Base-by-base conservation (phyloP, 37 sponge, comb jelly and placozoan species). In the Agelas oroides region DNA sequence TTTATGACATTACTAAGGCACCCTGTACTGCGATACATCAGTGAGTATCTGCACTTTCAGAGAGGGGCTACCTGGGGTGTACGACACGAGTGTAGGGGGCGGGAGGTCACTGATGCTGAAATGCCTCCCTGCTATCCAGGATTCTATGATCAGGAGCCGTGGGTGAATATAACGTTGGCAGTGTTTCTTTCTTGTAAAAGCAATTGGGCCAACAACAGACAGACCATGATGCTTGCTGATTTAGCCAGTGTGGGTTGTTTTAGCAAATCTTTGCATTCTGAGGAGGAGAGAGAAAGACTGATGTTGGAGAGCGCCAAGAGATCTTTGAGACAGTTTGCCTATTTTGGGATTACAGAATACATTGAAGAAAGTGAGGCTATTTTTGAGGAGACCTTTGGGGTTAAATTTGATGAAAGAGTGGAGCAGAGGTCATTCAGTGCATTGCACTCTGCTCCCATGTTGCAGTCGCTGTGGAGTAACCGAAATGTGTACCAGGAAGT, bases 181-280 rank as follows among this genome's bases (percentile, higher is more conserved):
- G 40, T 84, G 32, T 97, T 93, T 60, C 28, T 97, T 52, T 30
- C 88, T 5, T 97, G 97, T 72, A 65, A 80, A 33, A 63, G 59
- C 31, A 97, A 97, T 71, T 83, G 89, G 83, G 97, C 91, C 25
- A 79, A 76, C 20, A 97, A 97, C 38, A 74, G 97, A 39, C 96
- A 95, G 37, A 90, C 94, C 0, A 18, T 84, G 24, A 87, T 87
- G 88, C 73, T 97, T 21, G 91, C 95, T 1, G 89, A 95, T 70
- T 66, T 95, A 59, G 77, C 72, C 14, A 1, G 58, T 24, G 79
- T 90, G 33, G 65, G 65, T n/a, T 97, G 97, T 71, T 94, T 67
- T 24, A 65, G 77, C 20, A 34, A 58, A 24, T 20, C 32, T 0
- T 2, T 40, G 13, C 66, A 37, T 38, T 24, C 59, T 12, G 19